Evolutionary conservation across 2,113 vertebrate species (phyloP).

Genomic region (Holacanthus passer): DNA sequence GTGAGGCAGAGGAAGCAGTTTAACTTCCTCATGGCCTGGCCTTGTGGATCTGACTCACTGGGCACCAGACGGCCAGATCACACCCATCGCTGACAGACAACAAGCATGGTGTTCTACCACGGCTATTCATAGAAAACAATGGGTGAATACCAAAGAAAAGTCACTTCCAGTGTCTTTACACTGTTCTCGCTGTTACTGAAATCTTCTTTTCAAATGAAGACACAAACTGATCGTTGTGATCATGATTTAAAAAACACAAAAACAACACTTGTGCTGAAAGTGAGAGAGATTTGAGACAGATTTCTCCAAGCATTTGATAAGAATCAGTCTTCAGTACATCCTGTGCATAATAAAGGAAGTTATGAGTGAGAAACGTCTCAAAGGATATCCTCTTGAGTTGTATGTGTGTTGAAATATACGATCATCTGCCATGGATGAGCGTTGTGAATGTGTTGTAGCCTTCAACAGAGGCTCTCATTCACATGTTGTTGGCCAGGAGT

Average conservation of each 20-base stretch:
- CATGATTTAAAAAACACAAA: not conserved
- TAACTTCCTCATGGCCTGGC: constrained; percentile 70
- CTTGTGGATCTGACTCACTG: constrained; percentile 78
- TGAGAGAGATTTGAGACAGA: not conserved
- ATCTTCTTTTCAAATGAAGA: not conserved
- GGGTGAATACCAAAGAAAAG: not conserved
- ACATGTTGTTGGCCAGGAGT: not conserved
- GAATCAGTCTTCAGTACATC: constrained; percentile 2
- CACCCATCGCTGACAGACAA: constrained; percentile 51
- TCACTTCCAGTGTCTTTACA: not conserved
- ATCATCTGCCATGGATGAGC: not conserved
- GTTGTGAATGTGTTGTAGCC: not conserved
- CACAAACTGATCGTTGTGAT: not conserved
- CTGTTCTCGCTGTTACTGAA: not conserved
- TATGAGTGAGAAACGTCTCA: constrained; percentile 14
- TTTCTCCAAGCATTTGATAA: not conserved
- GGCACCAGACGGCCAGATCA: constrained; percentile 49
- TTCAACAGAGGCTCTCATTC: not conserved
- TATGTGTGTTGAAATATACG: constrained; percentile 30
- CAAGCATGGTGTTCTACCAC: not conserved
- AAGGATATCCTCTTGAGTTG: constrained; percentile 52
- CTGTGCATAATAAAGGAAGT: constrained; percentile 45
- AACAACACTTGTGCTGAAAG: not conserved
- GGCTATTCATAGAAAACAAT: constrained; percentile 70
- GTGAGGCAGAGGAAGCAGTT: constrained; percentile 71